Evolutionary conservation across 2,888 invertebrate genomes (phyloP), one percentile per base, ranked within the genome.

Genomic region (Alviniconcha strummeri): DNA sequence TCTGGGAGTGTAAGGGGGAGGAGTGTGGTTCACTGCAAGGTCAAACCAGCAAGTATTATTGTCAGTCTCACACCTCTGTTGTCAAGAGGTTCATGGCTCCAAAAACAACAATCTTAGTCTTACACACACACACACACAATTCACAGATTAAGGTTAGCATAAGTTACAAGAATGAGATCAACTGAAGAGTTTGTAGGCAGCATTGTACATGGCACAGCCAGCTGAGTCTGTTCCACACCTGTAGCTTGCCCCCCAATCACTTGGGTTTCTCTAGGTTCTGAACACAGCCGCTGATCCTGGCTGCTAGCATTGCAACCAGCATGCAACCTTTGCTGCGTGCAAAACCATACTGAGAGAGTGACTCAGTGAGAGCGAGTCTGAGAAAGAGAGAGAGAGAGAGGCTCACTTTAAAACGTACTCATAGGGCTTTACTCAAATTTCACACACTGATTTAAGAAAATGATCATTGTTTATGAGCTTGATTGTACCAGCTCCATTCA

Each of bases 1-100:
- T 76, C 83, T 85, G 5, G 75, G 67, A 55, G 80, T 79, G 55
- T 72, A 69, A 52, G 83, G 56, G 36, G 77, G 72, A 56, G 57
- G 77, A 52, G 75, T 36, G 19, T 36, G 76, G 11, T 67, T 56
- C 56, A 67, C 82, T 82, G 82, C 17, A 17, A 75, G n/a, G 52
- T 9, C 36, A 76, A 13, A 76, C n/a, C 56, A 81, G 69, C 60
- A 71, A n/a, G 17, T 56, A 55, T 52, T 36, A 36, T 36, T 1
- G 36, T 36, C 36, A 36, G 36, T 36, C 36, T 36, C 36, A 36
- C 36, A 36, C 36, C 36, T 36, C 36, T 36, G 36, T 36, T 36
- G 36, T 36, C 36, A 36, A 1, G 36, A 3, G 36, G 36, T 36
- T 36, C 36, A 36, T 36, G 36, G 36, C 36, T 36, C 36, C 19